Conservation (phyloP, 1,140 invertebrate genomes). For the Drosophila carrolli region DNA sequence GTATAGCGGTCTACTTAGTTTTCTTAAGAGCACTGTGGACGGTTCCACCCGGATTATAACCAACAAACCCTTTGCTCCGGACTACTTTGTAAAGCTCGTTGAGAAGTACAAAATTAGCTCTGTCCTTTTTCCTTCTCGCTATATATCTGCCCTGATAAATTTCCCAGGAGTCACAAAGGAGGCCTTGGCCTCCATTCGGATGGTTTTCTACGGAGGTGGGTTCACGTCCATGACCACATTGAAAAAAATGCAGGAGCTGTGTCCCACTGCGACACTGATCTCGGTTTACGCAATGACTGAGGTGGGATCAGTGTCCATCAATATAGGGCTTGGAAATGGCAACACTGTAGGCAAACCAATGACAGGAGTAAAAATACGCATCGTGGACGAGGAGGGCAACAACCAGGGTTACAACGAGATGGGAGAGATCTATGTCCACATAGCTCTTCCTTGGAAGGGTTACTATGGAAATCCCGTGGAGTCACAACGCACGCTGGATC, state of each 20-base stretch:
- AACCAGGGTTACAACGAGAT: too few relatives aligned
- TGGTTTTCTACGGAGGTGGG: conserved; percentile 38
- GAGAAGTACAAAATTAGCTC: conserved; percentile 66
- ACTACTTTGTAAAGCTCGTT: conserved; percentile 51
- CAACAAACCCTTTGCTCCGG: conserved; percentile 44
- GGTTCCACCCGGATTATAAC: conserved; percentile 67
- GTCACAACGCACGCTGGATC: too few relatives aligned
- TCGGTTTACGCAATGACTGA: conserved; percentile 65
- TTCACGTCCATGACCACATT: conserved; percentile 28
- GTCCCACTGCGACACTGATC: conserved; percentile 40
- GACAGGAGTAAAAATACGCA: too few relatives aligned
- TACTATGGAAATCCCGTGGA: too few relatives aligned
- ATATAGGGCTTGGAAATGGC: too few relatives aligned
- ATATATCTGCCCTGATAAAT: conserved; percentile 45
- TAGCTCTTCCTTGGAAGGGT: too few relatives aligned
- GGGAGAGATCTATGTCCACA: too few relatives aligned
- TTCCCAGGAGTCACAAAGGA: conserved; percentile 44
- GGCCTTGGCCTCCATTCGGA: conserved; percentile 32
- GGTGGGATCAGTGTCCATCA: conserved; percentile 7
- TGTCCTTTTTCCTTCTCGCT: conserved; percentile 37
- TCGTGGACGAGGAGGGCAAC: too few relatives aligned
- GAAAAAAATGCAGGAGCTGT: conserved; percentile 49
- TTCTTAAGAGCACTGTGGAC: conserved; percentile 34
- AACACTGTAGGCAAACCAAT: too few relatives aligned
- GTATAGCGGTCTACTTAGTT: conserved; percentile 58